A percentile compares a stretch with the other conserved stretches of the same genome.
Evolutionary conservation across 2,888 invertebrate species (phyloP).

Genomic region (Drosophila borealis): DNA sequence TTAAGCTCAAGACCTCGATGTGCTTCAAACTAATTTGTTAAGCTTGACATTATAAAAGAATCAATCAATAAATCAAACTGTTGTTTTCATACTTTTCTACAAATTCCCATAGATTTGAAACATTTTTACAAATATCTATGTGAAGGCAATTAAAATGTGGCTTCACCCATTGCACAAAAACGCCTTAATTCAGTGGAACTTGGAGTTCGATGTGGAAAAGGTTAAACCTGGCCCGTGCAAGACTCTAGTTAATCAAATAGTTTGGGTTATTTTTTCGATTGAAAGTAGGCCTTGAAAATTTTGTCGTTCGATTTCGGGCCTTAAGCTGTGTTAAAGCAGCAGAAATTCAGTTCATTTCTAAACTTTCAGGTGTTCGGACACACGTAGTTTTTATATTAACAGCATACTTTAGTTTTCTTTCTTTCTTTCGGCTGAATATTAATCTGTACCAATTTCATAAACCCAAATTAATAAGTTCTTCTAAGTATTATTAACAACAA

Average conservation of each 20-base stretch:
- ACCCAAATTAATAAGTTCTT: slow-evolving; percentile 1
- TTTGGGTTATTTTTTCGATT: neutral
- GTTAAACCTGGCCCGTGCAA: no score
- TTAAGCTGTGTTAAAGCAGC: neutral
- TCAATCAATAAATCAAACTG: no score
- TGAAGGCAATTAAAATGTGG: no score
- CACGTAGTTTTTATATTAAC: slow-evolving; percentile 2
- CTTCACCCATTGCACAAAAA: no score
- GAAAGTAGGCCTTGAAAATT: neutral
- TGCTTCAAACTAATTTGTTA: no score
- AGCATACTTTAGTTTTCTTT: neutral
- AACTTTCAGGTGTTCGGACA: slow-evolving; percentile 9
- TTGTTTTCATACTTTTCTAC: no score
- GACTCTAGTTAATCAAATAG: neutral
- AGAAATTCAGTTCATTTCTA: slow-evolving; percentile 4
- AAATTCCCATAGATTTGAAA: no score
- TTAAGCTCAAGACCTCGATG: no score
- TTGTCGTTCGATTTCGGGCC: neutral
- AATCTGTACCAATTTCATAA: neutral
- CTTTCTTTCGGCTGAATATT: neutral
- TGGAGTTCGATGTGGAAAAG: no score
- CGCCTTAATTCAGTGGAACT: no score
- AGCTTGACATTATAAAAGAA: no score
- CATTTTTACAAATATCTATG: no score
- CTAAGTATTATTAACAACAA: neutral